Conservation (phyloP, 2,797 vertebrate genomes). For the Eutrigla gurnardus region DNA sequence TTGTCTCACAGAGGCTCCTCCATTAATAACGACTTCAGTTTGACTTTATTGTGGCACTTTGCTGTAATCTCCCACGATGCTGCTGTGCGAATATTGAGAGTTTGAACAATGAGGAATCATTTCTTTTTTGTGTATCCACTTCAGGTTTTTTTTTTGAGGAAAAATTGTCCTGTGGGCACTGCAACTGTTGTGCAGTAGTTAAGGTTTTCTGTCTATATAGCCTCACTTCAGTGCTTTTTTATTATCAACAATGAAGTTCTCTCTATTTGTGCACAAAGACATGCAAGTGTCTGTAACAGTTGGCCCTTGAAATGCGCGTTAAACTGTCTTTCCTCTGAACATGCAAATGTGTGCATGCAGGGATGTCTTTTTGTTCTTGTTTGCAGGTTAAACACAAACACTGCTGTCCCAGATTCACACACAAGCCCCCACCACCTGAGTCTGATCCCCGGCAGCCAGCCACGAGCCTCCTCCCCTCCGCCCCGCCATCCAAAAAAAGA, state of each 20-base stretch:
- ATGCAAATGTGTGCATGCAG: constrained; percentile 39
- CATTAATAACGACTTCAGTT: constrained; percentile 47
- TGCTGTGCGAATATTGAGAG: constrained; percentile 30
- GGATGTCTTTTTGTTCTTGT: constrained; percentile 61
- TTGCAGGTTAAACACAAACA: constrained; percentile 76
- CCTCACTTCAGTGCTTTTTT: constrained; percentile 13
- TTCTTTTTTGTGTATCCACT: constrained; percentile 33
- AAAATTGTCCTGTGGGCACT: constrained; percentile 28
- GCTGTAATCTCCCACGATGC: constrained; percentile 34
- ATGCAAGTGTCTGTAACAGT: constrained; percentile 14
- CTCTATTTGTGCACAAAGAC: constrained; percentile 33
- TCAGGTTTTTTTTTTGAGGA: constrained; percentile 13
- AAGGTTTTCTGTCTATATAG: constrained; percentile 29
- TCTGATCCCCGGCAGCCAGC: constrained; percentile 49
- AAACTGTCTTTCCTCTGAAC: constrained; percentile 49
- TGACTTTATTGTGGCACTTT: constrained; percentile 30
- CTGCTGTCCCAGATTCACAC: constrained; percentile 65
- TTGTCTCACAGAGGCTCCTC: constrained; percentile 28
- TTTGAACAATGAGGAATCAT: constrained; percentile 39
- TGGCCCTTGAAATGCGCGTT: constrained; percentile 42
- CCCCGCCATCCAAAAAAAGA: constrained; percentile 44
- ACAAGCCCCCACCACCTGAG: constrained; percentile 43
- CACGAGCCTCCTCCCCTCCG: constrained; percentile 50
- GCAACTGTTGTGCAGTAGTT: constrained; percentile 17
- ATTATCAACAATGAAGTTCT: constrained; percentile 20